Evolutionary conservation across 2,797 vertebrate species (phyloP).

Genomic region (Syngnathus rostellatus): DNA sequence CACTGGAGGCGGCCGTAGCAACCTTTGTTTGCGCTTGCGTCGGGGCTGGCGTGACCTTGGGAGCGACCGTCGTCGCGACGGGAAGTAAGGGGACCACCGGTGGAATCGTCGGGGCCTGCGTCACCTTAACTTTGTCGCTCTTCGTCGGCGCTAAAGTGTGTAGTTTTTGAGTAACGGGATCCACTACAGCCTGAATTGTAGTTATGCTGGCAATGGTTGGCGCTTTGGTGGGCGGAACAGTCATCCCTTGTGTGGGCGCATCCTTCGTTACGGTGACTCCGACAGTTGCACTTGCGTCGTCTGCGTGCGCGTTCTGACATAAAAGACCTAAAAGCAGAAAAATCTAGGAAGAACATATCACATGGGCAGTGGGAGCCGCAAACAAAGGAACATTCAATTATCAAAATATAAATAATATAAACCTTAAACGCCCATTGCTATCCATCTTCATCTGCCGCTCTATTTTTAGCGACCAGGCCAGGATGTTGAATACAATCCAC

Average conservation of each 20-base stretch:
- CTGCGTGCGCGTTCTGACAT: not conserved
- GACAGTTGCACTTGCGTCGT: not conserved
- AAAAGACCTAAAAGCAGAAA: constrained; percentile 5
- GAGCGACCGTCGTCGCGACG: too few relatives aligned
- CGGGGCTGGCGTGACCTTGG: not conserved
- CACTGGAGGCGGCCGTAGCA: not conserved
- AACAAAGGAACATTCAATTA: not conserved
- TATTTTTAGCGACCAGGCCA: constrained; percentile 79
- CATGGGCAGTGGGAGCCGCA: not conserved
- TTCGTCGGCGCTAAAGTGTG: not conserved
- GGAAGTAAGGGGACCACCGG: not conserved
- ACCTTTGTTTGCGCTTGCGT: not conserved
- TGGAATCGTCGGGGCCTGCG: not conserved
- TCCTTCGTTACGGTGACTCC: not conserved
- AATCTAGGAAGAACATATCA: not conserved
- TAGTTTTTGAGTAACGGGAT: not conserved
- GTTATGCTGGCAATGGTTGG: not conserved
- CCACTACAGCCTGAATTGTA: not conserved
- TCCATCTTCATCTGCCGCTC: constrained; percentile 32
- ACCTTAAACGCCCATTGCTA: not conserved
- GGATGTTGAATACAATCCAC: constrained; percentile 80
- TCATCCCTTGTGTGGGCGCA: not conserved
- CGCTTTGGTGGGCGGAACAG: not conserved
- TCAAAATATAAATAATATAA: not conserved
- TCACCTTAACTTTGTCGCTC: too few relatives aligned